Evolutionary conservation across 2,888 invertebrate species (phyloP).

Genomic region (Diadegma fenestrale): DNA sequence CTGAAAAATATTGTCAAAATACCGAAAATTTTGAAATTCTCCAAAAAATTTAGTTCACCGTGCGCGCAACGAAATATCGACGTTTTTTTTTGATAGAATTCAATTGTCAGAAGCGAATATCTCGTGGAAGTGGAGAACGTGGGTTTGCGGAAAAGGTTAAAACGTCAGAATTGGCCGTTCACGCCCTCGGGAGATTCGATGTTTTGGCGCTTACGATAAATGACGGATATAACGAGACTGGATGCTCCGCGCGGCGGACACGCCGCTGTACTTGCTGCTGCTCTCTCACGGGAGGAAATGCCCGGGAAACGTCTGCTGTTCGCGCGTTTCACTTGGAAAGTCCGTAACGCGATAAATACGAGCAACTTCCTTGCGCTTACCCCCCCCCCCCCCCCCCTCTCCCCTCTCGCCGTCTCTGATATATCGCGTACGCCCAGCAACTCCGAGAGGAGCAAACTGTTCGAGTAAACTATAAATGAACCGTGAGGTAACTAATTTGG

Average conservation of each 20-base stretch:
- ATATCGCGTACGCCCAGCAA: constrained; percentile 35
- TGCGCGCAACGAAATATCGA: too few species aligned
- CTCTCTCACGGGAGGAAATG: constrained; percentile 6
- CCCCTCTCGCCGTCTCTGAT: constrained; percentile 17
- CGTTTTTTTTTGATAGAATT: too few species aligned
- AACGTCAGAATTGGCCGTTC: background rate
- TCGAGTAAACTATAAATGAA: constrained; percentile 48
- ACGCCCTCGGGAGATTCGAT: background rate
- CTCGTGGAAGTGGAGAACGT: too few species aligned
- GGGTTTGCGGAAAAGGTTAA: background rate
- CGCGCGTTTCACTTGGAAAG: constrained; percentile 42
- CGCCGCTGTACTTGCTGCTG: background rate
- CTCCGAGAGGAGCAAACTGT: constrained; percentile 39
- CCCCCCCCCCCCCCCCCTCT: too few species aligned
- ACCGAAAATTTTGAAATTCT: too few species aligned
- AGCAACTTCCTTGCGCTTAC: background rate
- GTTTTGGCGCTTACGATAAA: constrained; percentile 4
- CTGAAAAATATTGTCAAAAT: too few species aligned
- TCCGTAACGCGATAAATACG: constrained; percentile 49
- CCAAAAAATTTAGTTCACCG: too few species aligned
- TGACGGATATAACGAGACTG: background rate
- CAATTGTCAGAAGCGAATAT: too few species aligned
- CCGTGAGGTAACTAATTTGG: constrained; percentile 52
- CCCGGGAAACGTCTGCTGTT: constrained; percentile 39
- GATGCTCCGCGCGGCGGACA: background rate